A percentile compares a stretch with the other conserved stretches of the same genome.
phyloP scores from a whole-genome alignment of 2,888 invertebrate species.

The Drosophila mulleri region DNA sequence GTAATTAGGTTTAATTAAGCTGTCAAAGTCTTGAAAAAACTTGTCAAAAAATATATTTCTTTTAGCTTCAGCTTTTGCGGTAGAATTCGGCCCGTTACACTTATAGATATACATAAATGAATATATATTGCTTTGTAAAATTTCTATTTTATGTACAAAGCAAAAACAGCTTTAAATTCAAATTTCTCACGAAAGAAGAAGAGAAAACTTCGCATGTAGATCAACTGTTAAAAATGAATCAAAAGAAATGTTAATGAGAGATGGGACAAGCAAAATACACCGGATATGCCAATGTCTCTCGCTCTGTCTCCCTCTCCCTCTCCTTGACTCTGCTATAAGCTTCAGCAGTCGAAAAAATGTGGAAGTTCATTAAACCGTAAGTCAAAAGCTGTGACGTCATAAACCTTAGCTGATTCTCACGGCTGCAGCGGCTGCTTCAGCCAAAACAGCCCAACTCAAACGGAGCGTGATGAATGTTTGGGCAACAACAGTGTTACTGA shows the following conservation, averaged over 20 bases:
- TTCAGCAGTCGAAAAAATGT: slow-evolving; percentile 18
- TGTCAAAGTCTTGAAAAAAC: not conserved
- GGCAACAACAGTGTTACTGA: slow-evolving; percentile 75
- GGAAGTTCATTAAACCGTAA: slow-evolving; percentile 71
- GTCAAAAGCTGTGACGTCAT: slow-evolving; percentile 62
- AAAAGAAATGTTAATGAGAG: slow-evolving; percentile 31
- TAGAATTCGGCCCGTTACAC: slow-evolving; percentile 4
- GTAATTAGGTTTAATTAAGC: slow-evolving; percentile 10
- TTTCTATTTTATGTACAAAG: not conserved
- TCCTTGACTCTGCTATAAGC: slow-evolving; percentile 1
- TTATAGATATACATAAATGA: not conserved
- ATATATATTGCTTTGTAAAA: not conserved
- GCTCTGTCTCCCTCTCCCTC: not conserved
- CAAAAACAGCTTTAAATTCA: slow-evolving; percentile 3
- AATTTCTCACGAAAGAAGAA: slow-evolving; percentile 35
- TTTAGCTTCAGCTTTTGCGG: not conserved
- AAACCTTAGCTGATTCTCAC: slow-evolving; percentile 60
- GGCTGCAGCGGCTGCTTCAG: slow-evolving; percentile 22
- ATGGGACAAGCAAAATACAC: slow-evolving; percentile 13
- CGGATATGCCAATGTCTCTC: slow-evolving; percentile 33
- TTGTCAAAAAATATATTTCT: not conserved
- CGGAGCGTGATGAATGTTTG: slow-evolving; percentile 76
- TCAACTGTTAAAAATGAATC: slow-evolving; percentile 11
- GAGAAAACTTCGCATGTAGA: slow-evolving; percentile 9
- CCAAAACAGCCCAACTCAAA: slow-evolving; percentile 39